A percentile compares a stretch with the other conserved stretches of the same genome.
Conservation (phyloP, 2,888 invertebrate genomes). For the Caenorhabditis wallacei region DNA sequence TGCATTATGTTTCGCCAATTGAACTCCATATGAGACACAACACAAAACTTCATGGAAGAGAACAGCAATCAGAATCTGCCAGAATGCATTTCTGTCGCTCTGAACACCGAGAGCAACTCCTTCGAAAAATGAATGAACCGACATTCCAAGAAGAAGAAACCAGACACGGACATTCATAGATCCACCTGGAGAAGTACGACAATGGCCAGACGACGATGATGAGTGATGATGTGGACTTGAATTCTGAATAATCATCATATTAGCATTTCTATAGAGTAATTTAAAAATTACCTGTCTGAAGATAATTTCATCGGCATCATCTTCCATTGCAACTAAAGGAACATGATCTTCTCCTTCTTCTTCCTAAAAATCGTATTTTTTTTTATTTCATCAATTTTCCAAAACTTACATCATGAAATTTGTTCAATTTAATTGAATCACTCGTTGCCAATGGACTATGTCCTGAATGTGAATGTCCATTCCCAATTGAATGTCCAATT, state of each 20-base stretch:
- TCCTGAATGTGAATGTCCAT: constrained; percentile 40
- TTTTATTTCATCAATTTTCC: not conserved
- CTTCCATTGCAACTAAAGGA: constrained; percentile 67
- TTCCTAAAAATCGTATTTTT: no score
- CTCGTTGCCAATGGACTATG: constrained; percentile 38
- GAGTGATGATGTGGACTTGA: constrained; percentile 41
- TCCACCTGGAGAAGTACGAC: constrained; percentile 15
- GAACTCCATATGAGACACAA: constrained; percentile 80
- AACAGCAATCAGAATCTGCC: constrained; percentile 78
- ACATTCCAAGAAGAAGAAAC: constrained; percentile 85
- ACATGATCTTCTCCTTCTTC: constrained; percentile 66
- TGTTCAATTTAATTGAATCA: constrained; percentile 53
- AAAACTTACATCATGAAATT: constrained; percentile 53
- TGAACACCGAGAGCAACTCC: constrained; percentile 86
- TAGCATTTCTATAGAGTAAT: not conserved
- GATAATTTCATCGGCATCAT: constrained; percentile 76
- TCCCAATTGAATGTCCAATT: constrained; percentile 55
- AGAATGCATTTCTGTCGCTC: constrained; percentile 71
- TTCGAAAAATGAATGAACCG: constrained; percentile 86
- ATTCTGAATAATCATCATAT: constrained; percentile 4
- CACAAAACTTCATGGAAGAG: constrained; percentile 80
- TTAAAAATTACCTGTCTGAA: constrained; percentile 70
- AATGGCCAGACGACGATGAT: constrained; percentile 23
- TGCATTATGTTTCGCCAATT: constrained; percentile 78
- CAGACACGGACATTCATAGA: constrained; percentile 62